Percentiles rank a stretch among this genome's conserved stretches.
Evolutionary conservation across 1,140 invertebrate species (phyloP).

Genomic region (Odontomachus brunneus): DNA sequence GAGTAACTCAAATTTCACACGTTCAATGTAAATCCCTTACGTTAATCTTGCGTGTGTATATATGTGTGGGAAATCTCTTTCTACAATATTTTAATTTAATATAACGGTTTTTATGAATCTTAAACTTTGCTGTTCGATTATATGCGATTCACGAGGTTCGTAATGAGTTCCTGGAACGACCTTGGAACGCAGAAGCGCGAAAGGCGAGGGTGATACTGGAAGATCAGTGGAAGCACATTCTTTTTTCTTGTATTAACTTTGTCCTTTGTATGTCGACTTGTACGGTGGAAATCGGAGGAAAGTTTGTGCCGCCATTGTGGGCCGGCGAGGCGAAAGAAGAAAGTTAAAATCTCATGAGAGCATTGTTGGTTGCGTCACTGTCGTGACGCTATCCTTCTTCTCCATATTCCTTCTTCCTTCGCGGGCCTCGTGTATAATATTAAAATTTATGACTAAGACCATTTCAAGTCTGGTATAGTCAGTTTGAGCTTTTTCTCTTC

Average conservation of each 20-base stretch:
- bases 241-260: neutral
- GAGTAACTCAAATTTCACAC: too few species aligned
- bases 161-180: neutral
- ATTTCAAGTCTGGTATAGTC: conserved; percentile 69
- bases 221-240: neutral
- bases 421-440: conserved; percentile 80
- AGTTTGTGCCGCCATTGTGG: conserved; percentile 79
- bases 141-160: neutral
- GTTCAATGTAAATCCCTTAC: too few species aligned
- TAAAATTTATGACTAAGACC: conserved; percentile 81
- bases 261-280: conserved; percentile 48
- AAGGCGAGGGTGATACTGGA: neutral
- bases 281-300: conserved; percentile 76
- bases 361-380: conserved; percentile 83
- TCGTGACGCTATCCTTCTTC: conserved; percentile 53
- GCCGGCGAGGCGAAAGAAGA: conserved; percentile 74
- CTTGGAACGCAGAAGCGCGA: conserved; percentile 17
- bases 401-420: conserved; percentile 46
- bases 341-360: conserved; percentile 82
- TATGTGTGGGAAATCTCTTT: too few species aligned
- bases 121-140: neutral
- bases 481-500: conserved; percentile 58
- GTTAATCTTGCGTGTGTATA: too few species aligned
- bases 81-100: too few species aligned
- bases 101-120: too few species aligned